These are phyloP conservation scores for Pseudomyrmex cubaensis DNA, from an alignment of 1,140 invertebrate species.

Conservation along the genomic window DNA sequence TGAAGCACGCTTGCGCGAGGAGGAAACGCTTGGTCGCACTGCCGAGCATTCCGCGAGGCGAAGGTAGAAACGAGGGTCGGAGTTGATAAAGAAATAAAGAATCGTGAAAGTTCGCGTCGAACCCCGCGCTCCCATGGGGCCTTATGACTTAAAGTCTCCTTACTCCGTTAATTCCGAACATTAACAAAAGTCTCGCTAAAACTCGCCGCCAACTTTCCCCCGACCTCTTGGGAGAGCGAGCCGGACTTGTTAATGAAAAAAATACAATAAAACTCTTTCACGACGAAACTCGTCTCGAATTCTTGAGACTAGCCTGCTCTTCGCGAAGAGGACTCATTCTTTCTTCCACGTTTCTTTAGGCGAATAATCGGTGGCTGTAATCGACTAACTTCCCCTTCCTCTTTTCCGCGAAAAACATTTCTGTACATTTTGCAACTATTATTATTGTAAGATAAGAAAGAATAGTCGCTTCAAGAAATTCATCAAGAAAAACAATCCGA, in stretches of 20 bases:
- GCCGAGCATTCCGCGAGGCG: conserved; percentile 67
- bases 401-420: background rate
- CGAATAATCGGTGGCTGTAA: conserved; percentile 40
- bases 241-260: conserved; percentile 84
- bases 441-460: no score
- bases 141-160: conserved; percentile 85
- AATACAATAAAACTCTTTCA: conserved; percentile 83
- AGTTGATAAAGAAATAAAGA: conserved; percentile 86
- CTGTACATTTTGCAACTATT: background rate
- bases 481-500: background rate
- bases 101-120: conserved; percentile 84
- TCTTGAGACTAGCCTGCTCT: conserved; percentile 66
- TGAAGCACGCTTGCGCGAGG: conserved; percentile 66
- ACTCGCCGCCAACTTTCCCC: conserved; percentile 81
- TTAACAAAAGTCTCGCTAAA: conserved; percentile 85
- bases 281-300: conserved; percentile 71
- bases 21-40: conserved; percentile 73
- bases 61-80: conserved; percentile 73
- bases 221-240: conserved; percentile 73
- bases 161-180: conserved; percentile 85
- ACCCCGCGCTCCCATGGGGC: conserved; percentile 80
- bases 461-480: no score
- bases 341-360: conserved; percentile 27
- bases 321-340: conserved; percentile 59
- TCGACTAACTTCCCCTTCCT: background rate